Evolutionary conservation across 2,888 invertebrate species (phyloP), one percentile per base, ranked within the genome.

Genomic region (Dicyrtoma fusca): DNA sequence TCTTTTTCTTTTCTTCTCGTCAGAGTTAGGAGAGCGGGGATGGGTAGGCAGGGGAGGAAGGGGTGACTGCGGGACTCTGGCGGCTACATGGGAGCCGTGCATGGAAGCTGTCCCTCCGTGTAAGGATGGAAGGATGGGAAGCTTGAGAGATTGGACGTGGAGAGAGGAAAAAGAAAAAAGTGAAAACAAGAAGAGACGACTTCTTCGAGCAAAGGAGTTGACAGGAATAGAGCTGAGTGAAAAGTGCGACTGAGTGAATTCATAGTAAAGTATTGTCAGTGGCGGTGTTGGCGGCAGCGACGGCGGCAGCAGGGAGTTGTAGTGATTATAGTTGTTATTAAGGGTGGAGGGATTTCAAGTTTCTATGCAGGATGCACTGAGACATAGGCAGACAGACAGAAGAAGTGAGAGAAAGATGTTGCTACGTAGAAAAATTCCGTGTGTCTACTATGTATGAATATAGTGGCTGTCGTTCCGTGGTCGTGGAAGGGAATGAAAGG

Each of bases 191-290:
- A 13, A 66, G 66, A 66, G 44, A 44, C 4, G 21, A 14, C 34
- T 34, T 42, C 42, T 14, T 61, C 11, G 57, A 61, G 61, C 42
- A 34, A n/a, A 17, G 17, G 21, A 66, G 71, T 65, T 66, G 53
- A 68, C 66, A 59, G 65, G 34, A 23, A 64, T 13, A 23, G 65
- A 63, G 49, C 25, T 23, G 42, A 64, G 64, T 64, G 51, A 57
- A 71, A 64, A 71, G 71, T 65, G 65, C 47, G 57, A 65, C 71
- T 55, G 68, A 66, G 66, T 66, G 55, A 68, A 68, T 68, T 68
- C 68, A 42, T 57, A 42, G 68, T 68, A 57, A 68, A 59, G 55
- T 68, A 68, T 68, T 68, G 55, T 68, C 47, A 57, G 68, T 44
- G 55, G 34, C 42, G 42, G 68, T 14, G 42, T 57, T 19, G 68